Percentiles rank a stretch among this genome's conserved stretches.
phyloP scores from a whole-genome alignment of 1,140 invertebrate genomes.

The Leptopilina clavipes region DNA sequence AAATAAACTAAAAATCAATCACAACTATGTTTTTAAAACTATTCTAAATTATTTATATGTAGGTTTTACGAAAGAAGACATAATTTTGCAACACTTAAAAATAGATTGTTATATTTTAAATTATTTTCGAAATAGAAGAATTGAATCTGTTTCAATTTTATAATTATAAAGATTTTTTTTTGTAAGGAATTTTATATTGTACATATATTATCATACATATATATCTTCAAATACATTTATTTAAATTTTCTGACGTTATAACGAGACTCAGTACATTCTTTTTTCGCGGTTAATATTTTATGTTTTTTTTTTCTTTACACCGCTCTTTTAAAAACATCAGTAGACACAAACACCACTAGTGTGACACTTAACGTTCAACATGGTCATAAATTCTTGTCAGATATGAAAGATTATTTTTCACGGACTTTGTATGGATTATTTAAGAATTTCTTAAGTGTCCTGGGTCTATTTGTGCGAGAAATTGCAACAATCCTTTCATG shows the following conservation, averaged over 20 bases:
- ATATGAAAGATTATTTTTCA: background rate
- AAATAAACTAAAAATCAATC: too few relatives aligned
- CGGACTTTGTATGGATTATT: background rate
- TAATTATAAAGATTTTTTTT: conserved; percentile 30
- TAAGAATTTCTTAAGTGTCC: background rate
- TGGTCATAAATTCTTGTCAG: background rate
- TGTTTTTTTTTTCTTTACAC: background rate
- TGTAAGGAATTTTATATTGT: conserved; percentile 41
- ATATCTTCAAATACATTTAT: conserved; percentile 38
- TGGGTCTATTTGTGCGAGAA: background rate
- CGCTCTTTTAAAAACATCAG: background rate
- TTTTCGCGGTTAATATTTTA: background rate
- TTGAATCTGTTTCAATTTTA: background rate
- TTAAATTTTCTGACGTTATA: conserved; percentile 17
- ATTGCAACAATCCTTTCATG: background rate
- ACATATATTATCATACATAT: conserved; percentile 50
- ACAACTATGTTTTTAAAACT: too few relatives aligned
- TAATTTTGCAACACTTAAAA: conserved; percentile 45
- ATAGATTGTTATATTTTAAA: conserved; percentile 56
- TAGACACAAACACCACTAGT: conserved; percentile 14
- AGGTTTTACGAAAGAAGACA: background rate
- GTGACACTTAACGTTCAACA: background rate
- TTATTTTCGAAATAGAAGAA: conserved; percentile 22
- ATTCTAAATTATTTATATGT: too few relatives aligned
- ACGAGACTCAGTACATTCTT: background rate